These are phyloP conservation scores for Nyctibius grandis DNA, from an alignment of 2,797 vertebrate species.

Conservation along the genomic window DNA sequence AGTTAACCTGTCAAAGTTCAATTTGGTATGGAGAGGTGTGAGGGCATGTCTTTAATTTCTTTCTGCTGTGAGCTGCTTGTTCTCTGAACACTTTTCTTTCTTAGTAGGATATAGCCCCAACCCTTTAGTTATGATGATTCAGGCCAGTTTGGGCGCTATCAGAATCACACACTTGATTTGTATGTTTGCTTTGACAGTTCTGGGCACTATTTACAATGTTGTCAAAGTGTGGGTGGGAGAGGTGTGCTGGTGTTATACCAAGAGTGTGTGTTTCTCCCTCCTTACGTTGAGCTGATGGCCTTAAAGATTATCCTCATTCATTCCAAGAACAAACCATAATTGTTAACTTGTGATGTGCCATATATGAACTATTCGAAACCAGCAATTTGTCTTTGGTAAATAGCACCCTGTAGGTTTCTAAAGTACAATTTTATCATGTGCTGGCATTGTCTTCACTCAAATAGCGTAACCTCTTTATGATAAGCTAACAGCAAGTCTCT, in stretches of 20 bases:
- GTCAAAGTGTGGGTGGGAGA: background rate
- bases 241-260: background rate
- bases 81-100: background rate
- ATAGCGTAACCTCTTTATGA: background rate
- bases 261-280: background rate
- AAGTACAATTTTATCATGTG: background rate
- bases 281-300: background rate
- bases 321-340: background rate
- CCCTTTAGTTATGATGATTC: background rate
- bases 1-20: background rate
- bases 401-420: background rate
- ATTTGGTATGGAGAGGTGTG: background rate
- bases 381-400: background rate
- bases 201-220: background rate
- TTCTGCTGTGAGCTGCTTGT: background rate
- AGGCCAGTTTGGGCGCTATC: background rate
- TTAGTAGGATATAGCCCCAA: background rate
- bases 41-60: background rate
- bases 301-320: background rate
- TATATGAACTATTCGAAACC: background rate
- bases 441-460: slow-evolving; percentile 2
- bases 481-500: background rate
- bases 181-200: background rate
- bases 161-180: background rate
- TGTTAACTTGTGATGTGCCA: background rate